phyloP scores from a whole-genome alignment of 92 coral and sea anemone genomes.

The Blastomussa wellsi region DNA sequence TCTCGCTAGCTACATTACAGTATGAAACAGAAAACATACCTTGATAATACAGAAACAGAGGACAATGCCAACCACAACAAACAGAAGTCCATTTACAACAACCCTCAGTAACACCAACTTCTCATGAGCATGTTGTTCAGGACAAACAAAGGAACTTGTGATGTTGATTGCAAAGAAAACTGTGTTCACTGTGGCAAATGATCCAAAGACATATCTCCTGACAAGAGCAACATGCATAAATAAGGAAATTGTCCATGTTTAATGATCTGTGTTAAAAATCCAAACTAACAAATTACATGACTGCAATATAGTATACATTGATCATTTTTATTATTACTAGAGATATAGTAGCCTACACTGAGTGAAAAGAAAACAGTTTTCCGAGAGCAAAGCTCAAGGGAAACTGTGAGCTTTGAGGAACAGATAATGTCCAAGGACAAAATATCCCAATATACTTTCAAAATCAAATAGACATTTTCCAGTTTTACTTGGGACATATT shows the following conservation, averaged over 20 bases:
- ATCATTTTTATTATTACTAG: no score
- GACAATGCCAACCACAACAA: conserved; percentile 82
- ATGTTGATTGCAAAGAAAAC: conserved; percentile 83
- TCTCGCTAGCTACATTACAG: no score
- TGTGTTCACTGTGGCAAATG: conserved; percentile 63
- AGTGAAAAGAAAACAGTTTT: no score
- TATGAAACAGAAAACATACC: conserved; percentile 38
- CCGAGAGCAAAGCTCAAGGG: no score
- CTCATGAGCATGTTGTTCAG: conserved; percentile 60
- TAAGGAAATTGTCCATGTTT: not conserved
- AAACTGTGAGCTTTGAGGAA: no score
- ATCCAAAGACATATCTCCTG: conserved; percentile 75
- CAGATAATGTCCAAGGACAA: no score
- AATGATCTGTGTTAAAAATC: not conserved
- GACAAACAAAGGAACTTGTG: conserved; percentile 71
- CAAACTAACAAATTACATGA: no score
- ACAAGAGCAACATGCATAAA: conserved; percentile 3
- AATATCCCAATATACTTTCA: no score
- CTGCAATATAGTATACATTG: no score
- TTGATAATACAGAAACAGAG: conserved; percentile 87
- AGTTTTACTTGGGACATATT: no score
- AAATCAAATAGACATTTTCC: no score
- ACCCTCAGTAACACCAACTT: conserved; percentile 81
- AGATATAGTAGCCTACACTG: no score
- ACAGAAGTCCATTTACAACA: conserved; percentile 79